Percentiles rank a stretch among this genome's conserved stretches.
phyloP scores from a whole-genome alignment of 2,797 vertebrate species.

The Thamnophis elegans region DNA sequence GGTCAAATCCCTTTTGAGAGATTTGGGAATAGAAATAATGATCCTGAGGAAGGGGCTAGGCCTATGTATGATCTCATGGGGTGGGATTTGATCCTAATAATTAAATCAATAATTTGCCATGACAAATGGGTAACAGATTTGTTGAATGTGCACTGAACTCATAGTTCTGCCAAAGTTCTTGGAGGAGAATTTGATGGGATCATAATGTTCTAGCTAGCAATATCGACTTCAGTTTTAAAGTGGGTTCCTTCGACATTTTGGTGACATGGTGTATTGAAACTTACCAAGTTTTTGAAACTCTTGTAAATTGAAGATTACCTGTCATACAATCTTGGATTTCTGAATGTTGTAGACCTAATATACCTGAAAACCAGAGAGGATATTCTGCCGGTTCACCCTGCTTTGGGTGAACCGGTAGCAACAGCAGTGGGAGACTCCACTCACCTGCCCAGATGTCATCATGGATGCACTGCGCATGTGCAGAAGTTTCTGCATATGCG shows the following conservation, averaged over 20 bases:
- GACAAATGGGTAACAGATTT: not conserved
- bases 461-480: no score
- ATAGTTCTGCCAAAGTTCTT: not conserved
- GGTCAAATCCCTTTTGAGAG: not conserved
- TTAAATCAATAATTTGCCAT: not conserved
- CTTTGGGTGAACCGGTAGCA: no score
- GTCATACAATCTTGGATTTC: not conserved
- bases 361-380: not conserved
- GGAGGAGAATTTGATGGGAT: not conserved
- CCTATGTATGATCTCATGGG: not conserved
- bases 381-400: no score
- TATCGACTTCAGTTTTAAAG: not conserved
- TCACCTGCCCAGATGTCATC: no score
- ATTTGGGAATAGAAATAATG: not conserved
- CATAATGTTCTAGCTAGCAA: not conserved
- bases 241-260: not conserved
- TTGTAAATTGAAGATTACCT: no score
- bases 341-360: not conserved
- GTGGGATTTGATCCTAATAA: not conserved
- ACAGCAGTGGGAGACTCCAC: no score
- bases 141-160: not conserved
- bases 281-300: not conserved
- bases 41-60: not conserved
- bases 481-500: no score
- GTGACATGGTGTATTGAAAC: not conserved